A percentile compares a stretch with the other conserved stretches of the same genome.
Evolutionary conservation across 53 echinoderm and acorn worm species (phyloP).

Genomic region (Apostichopus leukothele): DNA sequence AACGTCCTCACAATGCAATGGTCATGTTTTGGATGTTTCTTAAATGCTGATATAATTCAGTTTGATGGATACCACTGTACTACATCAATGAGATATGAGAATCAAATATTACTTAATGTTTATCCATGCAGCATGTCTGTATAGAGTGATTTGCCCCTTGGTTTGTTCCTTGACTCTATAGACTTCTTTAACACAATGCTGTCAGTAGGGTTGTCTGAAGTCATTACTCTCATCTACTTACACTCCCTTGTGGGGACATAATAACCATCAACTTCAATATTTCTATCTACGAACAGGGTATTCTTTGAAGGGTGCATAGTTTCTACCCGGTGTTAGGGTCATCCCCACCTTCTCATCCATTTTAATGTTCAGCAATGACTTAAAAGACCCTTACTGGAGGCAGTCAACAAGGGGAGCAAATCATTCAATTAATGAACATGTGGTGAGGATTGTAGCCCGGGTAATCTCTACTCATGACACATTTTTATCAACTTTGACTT

Average conservation of each 20-base stretch:
- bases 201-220: too few relatives aligned
- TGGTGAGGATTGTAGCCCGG: background rate
- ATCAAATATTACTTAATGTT: too few relatives aligned
- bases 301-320: background rate
- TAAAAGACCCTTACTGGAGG: background rate
- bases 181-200: too few relatives aligned
- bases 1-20: too few relatives aligned
- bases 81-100: too few relatives aligned
- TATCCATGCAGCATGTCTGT: too few relatives aligned
- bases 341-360: background rate
- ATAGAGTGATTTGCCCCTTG: too few relatives aligned
- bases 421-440: background rate
- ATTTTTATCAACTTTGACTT: background rate
- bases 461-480: background rate
- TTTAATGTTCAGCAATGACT: background rate
- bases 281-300: background rate
- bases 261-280: background rate
- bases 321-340: background rate
- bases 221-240: too few relatives aligned
- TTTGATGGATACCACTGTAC: too few relatives aligned
- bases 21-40: too few relatives aligned
- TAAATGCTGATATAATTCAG: too few relatives aligned
- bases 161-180: too few relatives aligned
- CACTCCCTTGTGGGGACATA: background rate
- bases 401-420: background rate